phyloP scores from a whole-genome alignment of 1,140 invertebrate species.

The Drosophila prosaltans region DNA sequence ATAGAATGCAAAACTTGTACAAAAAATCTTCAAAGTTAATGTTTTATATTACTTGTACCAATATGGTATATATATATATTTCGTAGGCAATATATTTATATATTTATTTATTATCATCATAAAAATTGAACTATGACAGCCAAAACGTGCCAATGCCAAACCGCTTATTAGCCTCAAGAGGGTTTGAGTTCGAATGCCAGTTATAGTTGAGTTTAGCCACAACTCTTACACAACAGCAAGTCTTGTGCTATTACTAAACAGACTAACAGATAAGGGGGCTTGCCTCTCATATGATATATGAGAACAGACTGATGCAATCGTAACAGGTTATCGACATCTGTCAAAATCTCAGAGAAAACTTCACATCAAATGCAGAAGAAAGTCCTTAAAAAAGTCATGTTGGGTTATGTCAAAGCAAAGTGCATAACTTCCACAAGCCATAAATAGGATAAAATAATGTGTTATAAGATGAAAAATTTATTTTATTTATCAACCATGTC shows the following conservation, averaged over 20 bases:
- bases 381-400: not conserved
- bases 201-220: too few species aligned
- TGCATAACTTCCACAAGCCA: not conserved
- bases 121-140: slow-evolving; percentile 13
- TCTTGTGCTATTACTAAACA: not conserved
- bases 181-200: not conserved
- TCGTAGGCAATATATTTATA: not conserved
- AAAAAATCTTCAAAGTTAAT: too few species aligned
- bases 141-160: slow-evolving; percentile 11
- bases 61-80: not conserved
- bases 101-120: slow-evolving; percentile 9
- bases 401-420: not conserved
- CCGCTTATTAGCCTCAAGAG: not conserved
- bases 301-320: not conserved
- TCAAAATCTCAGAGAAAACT: not conserved
- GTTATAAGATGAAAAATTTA: slow-evolving; percentile 52
- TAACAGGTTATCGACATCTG: not conserved
- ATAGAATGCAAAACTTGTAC: too few species aligned
- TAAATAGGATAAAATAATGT: not conserved
- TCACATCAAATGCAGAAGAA: not conserved
- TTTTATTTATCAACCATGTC: slow-evolving; percentile 77
- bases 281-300: too few species aligned
- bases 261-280: not conserved
- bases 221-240: not conserved
- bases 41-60: too few species aligned